Base-by-base conservation (phyloP, 2,888 invertebrate species). In the Trichopoda pennipes region DNA sequence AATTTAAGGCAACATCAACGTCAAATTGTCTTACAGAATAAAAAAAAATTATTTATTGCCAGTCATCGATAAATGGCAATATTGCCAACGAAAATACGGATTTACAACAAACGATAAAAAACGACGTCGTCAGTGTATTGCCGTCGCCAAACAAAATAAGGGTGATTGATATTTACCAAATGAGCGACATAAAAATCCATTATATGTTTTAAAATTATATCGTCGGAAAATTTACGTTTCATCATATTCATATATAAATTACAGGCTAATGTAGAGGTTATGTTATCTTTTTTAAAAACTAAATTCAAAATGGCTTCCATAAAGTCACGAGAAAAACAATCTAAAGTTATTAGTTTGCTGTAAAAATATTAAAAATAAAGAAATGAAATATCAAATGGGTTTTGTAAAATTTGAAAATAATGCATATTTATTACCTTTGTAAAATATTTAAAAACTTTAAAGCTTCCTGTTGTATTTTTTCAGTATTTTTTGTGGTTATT, bases 291-390 rank as follows among this genome's bases (percentile, higher is more conserved):
- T 42, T 72, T 69, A 1, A 84, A 70, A 19, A 83, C 56, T 12
- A 82, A 68, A 47, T 55, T n/a, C 35, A 82, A 78, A 17, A 84
- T 51, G 0, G 56, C 32, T 44, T 83, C 85, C 55, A 85, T 75
- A 51, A 85, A 84, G 14, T 76, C 73, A 7, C 77, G 64, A 0
- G 83, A 69, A 55, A 85, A 85, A 49, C 83, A 84, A 38, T 84
- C 85, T 21, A 84, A 69, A 14, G 81, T 53, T 32, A 82, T 14
- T 19, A 85, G 58, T 63, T 84, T 85, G n/a, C 84, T 84, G 58
- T 3, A 80, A 38, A 38, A 3, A 38, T 12, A 38, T 0, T 12
- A 38, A 14, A 38, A 14, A 12, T 38, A 1, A 2, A 1, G 3
- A 64, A 19, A 12, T 19, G 3, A 19, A 19, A 1, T 55, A 14